Percentiles rank a stretch among this genome's conserved stretches.
Conservation (phyloP, 2,888 invertebrate species). For the Stenotaenia linearis region DNA sequence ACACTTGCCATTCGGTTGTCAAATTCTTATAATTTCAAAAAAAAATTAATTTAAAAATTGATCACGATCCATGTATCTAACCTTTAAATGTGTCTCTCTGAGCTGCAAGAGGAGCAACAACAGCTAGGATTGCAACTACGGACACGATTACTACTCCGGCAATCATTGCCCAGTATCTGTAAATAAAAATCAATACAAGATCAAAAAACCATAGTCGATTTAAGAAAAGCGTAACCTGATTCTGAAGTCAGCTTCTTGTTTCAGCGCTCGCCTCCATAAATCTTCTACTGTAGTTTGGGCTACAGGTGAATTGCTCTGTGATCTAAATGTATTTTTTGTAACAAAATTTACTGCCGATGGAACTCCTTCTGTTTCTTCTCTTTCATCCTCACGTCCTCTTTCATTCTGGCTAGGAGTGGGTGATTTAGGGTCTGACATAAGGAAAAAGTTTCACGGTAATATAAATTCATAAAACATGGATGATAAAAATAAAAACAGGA, state of each 20-base stretch:
- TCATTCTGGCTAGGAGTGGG: not conserved
- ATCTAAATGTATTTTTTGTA: not conserved
- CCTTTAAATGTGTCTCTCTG: not conserved
- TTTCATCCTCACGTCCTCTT: not conserved
- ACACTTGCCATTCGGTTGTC: not conserved
- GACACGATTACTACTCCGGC: not conserved
- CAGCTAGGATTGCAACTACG: not conserved
- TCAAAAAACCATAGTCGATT: too few species aligned
- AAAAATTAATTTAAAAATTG: too few species aligned
- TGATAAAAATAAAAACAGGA: not conserved
- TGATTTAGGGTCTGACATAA: not conserved
- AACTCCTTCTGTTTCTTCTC: not conserved
- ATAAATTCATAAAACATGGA: not conserved
- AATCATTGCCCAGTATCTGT: conserved; percentile 6
- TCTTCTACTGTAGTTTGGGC: not conserved
- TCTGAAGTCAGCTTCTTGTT: not conserved
- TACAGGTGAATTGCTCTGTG: not conserved
- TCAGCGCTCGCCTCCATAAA: not conserved
- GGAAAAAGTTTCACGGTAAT: not conserved
- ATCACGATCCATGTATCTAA: not conserved
- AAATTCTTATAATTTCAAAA: too few species aligned
- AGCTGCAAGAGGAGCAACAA: not conserved
- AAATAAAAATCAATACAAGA: not conserved
- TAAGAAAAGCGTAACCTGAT: too few species aligned
- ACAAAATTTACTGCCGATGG: not conserved